Evolutionary conservation across 2,888 invertebrate genomes (phyloP).

Genomic region (Caradrina kadenii): DNA sequence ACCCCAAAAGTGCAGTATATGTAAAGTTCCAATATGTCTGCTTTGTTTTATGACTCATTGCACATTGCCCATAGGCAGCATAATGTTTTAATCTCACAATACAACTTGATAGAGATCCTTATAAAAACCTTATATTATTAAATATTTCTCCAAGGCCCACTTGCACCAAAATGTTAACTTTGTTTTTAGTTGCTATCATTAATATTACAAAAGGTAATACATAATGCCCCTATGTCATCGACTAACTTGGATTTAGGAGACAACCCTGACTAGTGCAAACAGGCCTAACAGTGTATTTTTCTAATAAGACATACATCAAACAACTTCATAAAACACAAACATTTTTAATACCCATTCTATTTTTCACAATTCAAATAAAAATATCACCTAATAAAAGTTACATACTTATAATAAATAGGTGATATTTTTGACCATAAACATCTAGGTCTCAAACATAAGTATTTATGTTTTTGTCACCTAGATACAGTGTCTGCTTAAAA

Average conservation of each 20-base stretch:
- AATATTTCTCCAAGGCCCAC: too few species aligned
- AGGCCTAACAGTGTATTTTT: not conserved
- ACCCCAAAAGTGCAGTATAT: not conserved
- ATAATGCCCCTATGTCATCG: too few species aligned
- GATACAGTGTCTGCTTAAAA: constrained; percentile 23
- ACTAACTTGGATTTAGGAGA: too few species aligned
- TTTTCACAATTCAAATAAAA: not conserved
- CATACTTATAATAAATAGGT: too few species aligned
- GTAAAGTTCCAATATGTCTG: constrained; percentile 9
- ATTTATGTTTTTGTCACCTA: constrained; percentile 15
- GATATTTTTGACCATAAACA: not conserved
- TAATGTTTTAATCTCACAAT: not conserved
- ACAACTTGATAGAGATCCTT: not conserved
- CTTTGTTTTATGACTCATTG: constrained; percentile 32
- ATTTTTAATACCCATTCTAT: not conserved
- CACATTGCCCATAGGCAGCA: not conserved
- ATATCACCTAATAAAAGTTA: not conserved
- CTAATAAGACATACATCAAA: not conserved
- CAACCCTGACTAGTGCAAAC: too few species aligned
- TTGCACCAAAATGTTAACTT: not conserved
- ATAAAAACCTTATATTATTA: not conserved
- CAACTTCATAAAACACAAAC: not conserved
- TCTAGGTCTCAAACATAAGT: not conserved
- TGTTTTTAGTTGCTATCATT: too few species aligned
- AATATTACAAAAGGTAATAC: too few species aligned